Percentiles rank a stretch among this genome's conserved stretches.
Conservation (phyloP, 2,888 invertebrate species). For the Volucella zonaria region DNA sequence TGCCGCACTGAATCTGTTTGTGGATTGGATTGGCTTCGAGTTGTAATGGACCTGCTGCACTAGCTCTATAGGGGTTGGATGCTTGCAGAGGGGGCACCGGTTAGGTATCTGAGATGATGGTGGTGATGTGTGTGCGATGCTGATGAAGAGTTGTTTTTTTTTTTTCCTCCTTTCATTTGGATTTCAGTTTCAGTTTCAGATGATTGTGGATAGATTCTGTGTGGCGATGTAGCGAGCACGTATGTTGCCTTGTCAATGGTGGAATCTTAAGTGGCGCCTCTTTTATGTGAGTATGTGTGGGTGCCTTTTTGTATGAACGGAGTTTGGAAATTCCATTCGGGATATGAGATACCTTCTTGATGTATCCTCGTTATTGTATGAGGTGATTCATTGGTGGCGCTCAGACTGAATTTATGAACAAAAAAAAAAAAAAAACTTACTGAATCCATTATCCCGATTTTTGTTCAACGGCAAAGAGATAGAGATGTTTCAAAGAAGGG, state of each 20-base stretch:
- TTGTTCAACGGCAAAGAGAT: no score
- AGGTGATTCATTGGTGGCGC: constrained; percentile 46
- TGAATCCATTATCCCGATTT: no score
- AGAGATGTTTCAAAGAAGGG: no score
- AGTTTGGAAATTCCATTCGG: constrained; percentile 10
- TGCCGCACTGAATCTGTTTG: constrained; percentile 10
- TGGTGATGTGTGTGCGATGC: constrained; percentile 25
- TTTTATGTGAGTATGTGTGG: constrained; percentile 65
- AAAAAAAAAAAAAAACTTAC: no score
- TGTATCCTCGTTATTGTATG: neutral
- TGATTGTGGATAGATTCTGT: constrained; percentile 50
- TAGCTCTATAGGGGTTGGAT: constrained; percentile 27
- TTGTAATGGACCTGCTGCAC: constrained; percentile 64
- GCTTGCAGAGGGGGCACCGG: constrained; percentile 21
- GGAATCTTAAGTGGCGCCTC: constrained; percentile 75
- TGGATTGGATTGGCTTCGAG: constrained; percentile 20
- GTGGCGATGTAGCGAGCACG: constrained; percentile 10
- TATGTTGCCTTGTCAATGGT: constrained; percentile 61
- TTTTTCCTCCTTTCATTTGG: no score
- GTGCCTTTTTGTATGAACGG: constrained; percentile 31
- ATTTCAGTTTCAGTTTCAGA: constrained; percentile 27
- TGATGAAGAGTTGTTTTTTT: constrained; percentile 6
- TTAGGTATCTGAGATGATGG: constrained; percentile 27
- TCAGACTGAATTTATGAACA: neutral
- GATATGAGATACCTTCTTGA: constrained; percentile 4